A percentile compares a stretch with the other conserved stretches of the same genome.
Evolutionary conservation across 2,888 invertebrate species (phyloP).

Genomic region (Invenusta paracnida): DNA sequence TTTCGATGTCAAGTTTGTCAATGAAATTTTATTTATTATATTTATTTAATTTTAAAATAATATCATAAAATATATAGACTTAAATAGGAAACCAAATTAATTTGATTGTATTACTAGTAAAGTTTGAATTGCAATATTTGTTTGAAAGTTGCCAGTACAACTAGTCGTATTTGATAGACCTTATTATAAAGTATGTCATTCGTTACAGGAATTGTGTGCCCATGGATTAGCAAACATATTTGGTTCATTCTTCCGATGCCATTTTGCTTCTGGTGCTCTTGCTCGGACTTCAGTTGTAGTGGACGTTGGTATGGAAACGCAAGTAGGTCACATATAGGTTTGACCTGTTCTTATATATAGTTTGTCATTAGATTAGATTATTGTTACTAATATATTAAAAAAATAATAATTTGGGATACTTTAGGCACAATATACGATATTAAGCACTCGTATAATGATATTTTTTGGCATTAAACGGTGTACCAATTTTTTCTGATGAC

Average conservation of each 20-base stretch:
- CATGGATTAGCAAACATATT: slow-evolving; percentile 37
- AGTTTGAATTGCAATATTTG: too few species aligned
- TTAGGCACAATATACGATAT: too few species aligned
- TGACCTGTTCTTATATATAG: background rate
- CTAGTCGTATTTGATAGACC: too few species aligned
- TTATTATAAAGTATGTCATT: too few species aligned
- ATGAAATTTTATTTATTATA: background rate
- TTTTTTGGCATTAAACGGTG: too few species aligned
- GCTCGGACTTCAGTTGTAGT: slow-evolving; percentile 40
- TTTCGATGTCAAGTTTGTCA: background rate
- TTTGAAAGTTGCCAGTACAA: too few species aligned
- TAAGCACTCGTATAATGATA: too few species aligned
- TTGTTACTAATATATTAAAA: too few species aligned
- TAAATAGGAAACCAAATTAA: too few species aligned
- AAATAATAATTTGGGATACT: too few species aligned
- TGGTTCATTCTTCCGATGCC: slow-evolving; percentile 42
- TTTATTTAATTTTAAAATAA: background rate
- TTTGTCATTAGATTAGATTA: background rate
- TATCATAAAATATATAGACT: background rate
- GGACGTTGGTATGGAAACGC: slow-evolving; percentile 42
- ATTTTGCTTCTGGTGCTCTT: slow-evolving; percentile 33
- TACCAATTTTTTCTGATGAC: too few species aligned
- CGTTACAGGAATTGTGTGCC: slow-evolving; percentile 35
- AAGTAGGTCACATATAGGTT: slow-evolving; percentile 19
- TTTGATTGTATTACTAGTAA: too few species aligned